Evolutionary conservation across 2,797 vertebrate species (phyloP).

Genomic region (Syngnathus rostellatus): DNA sequence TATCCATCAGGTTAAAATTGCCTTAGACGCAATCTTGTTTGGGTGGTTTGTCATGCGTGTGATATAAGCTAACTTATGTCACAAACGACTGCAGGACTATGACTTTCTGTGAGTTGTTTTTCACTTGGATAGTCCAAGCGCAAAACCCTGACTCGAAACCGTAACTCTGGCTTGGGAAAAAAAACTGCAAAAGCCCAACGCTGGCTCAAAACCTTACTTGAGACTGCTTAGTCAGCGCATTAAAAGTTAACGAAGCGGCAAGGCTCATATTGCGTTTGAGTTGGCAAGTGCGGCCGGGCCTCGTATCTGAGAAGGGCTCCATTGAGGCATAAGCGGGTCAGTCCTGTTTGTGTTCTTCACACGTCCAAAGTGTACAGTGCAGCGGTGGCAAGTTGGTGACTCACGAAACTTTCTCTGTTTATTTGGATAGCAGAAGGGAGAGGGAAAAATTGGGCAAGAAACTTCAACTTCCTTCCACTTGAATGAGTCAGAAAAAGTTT

Average conservation of each 20-base stretch:
- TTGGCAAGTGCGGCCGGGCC: slow-evolving; percentile 1
- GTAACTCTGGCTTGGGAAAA: background rate
- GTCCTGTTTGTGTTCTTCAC: slow-evolving; percentile 1
- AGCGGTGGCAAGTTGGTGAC: background rate
- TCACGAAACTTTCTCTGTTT: background rate
- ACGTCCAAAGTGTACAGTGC: slow-evolving; percentile 4
- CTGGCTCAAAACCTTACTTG: background rate
- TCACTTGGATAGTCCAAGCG: background rate
- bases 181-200: background rate
- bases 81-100: background rate
- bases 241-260: slow-evolving; percentile 2
- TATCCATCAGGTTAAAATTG: background rate
- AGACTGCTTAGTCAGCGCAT: background rate
- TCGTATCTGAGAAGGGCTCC: background rate
- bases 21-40: background rate
- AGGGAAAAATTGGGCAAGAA: background rate
- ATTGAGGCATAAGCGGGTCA: slow-evolving; percentile 12
- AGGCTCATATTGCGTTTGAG: slow-evolving; percentile 6
- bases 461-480: background rate
- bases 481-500: background rate
- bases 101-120: too few species aligned
- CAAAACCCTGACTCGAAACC: background rate
- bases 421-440: background rate
- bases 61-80: background rate
- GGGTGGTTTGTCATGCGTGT: background rate